Evolutionary conservation across 2,113 vertebrate genomes (phyloP).

Genomic region (Paracanthobrama guichenoti): DNA sequence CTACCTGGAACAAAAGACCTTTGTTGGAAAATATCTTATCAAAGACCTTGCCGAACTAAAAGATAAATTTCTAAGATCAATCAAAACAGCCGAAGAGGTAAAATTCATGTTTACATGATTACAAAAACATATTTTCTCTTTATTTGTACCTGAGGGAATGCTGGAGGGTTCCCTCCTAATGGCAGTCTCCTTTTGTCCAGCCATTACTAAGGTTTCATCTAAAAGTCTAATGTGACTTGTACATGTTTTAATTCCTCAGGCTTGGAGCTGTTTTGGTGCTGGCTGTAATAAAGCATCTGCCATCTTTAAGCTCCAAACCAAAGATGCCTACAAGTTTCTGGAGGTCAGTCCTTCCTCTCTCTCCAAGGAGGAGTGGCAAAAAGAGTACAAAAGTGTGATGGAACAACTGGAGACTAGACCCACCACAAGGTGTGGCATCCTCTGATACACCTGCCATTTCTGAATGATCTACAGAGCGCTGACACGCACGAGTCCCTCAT

Average conservation of each 20-base stretch:
- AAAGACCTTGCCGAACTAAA: neutral
- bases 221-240: too few relatives aligned
- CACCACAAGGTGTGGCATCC: neutral
- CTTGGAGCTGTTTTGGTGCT: neutral
- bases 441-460: slow-evolving; percentile 1
- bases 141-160: too few relatives aligned
- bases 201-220: too few relatives aligned
- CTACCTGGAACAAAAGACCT: too few relatives aligned
- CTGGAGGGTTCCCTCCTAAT: too few relatives aligned
- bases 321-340: slow-evolving; percentile 45
- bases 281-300: neutral
- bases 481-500: neutral
- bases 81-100: neutral
- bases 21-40: neutral
- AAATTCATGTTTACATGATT: neutral
- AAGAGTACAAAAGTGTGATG: slow-evolving; percentile 5
- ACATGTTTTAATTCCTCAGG: too few relatives aligned
- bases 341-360: slow-evolving; percentile 20
- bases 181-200: too few relatives aligned
- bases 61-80: neutral
- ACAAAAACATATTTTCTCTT: too few relatives aligned
- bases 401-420: neutral
- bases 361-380: slow-evolving; percentile 13
- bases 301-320: slow-evolving; percentile 26
- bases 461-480: neutral